phyloP scores from a whole-genome alignment of 2,113 vertebrate genomes.

The Hydropotes inermis region DNA sequence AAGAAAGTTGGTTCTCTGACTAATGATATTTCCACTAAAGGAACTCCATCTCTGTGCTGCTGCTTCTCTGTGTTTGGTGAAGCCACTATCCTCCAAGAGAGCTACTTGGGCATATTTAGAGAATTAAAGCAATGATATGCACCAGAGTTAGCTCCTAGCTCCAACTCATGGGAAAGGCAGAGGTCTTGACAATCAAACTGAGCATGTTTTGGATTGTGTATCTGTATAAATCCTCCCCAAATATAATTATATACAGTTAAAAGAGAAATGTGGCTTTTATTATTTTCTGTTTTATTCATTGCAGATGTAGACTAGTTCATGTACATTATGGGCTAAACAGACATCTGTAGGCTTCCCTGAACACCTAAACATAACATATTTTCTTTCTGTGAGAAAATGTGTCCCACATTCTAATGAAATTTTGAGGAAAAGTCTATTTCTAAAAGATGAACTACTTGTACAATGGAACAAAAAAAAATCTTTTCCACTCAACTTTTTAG shows the following conservation, averaged over 20 bases:
- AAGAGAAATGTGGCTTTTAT: not conserved
- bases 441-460: not conserved
- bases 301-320: not conserved
- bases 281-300: slow-evolving; percentile 8
- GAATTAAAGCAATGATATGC: not conserved
- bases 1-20: not conserved
- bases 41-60: not conserved
- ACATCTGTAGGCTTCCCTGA: not conserved
- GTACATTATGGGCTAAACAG: not conserved
- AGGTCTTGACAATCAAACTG: not conserved
- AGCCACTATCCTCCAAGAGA: not conserved
- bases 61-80: not conserved
- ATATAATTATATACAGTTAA: not conserved
- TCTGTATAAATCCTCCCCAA: not conserved
- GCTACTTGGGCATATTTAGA: not conserved
- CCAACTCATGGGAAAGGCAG: not conserved
- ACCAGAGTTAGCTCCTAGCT: not conserved
- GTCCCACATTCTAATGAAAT: not conserved
- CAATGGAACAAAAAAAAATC: not conserved
- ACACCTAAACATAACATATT: not conserved
- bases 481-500: not conserved
- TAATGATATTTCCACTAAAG: not conserved
- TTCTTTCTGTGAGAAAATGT: not conserved
- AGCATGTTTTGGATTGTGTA: not conserved
- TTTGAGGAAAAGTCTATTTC: not conserved